Conservation (phyloP, 2,113 vertebrate genomes). For the Brevimyrus niger region DNA sequence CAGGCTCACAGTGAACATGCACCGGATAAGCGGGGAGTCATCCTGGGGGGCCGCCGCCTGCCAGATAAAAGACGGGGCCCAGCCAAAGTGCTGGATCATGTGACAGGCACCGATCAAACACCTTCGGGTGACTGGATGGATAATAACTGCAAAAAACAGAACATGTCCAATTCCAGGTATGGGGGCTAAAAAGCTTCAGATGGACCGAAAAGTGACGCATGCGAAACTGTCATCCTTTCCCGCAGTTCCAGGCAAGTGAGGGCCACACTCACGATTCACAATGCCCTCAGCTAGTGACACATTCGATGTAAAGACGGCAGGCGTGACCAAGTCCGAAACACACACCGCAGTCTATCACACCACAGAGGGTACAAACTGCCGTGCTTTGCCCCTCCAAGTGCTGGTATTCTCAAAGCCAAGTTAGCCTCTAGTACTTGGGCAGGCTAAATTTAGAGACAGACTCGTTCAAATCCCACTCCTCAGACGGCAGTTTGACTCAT, state of each 20-base stretch:
- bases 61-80: background rate
- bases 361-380: background rate
- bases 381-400: background rate
- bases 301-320: background rate
- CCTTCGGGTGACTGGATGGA: background rate
- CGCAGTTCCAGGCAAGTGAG: background rate
- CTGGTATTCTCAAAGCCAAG: background rate
- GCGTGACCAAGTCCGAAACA: background rate
- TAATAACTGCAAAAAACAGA: background rate
- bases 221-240: background rate
- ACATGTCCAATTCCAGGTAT: background rate
- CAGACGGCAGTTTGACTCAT: slow-evolving; percentile 1
- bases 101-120: background rate
- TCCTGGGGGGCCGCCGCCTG: background rate
- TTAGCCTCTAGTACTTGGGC: background rate
- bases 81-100: background rate
- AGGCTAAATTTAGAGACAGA: background rate
- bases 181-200: background rate
- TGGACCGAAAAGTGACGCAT: background rate
- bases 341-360: background rate
- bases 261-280: background rate
- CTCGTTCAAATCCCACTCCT: background rate
- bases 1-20: background rate
- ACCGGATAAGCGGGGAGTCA: background rate
- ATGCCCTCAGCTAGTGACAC: background rate